These are phyloP conservation scores for Cnemophilus loriae DNA, from an alignment of 2,113 vertebrate genomes.

Conservation along the genomic window DNA sequence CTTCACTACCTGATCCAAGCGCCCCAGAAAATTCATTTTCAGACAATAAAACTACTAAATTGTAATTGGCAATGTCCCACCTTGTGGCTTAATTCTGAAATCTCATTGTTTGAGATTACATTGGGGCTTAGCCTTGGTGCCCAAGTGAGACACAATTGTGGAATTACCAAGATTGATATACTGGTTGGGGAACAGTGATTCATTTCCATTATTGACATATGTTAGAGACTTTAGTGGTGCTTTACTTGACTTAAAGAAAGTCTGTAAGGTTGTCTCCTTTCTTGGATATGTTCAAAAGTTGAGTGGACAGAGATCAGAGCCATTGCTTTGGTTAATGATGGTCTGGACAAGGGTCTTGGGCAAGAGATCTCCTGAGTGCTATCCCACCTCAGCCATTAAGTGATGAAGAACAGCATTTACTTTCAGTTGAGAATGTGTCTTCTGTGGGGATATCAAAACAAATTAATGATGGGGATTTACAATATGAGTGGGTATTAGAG, in stretches of 20 bases:
- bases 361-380: background rate
- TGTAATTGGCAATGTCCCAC: background rate
- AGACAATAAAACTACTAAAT: background rate
- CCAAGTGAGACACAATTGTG: background rate
- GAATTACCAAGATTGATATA: background rate
- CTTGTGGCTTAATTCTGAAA: background rate
- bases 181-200: background rate
- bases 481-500: background rate
- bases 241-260: background rate
- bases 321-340: background rate
- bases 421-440: background rate
- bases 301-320: rapidly evolving
- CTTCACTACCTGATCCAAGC: background rate
- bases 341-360: background rate
- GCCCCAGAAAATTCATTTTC: background rate
- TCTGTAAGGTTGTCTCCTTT: background rate
- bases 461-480: background rate
- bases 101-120: background rate
- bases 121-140: background rate
- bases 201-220: background rate
- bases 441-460: too few relatives aligned
- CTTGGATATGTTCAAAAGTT: background rate
- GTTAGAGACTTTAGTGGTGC: background rate
- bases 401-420: background rate
- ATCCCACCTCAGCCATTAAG: background rate